Evolutionary conservation across 2,797 vertebrate genomes (phyloP).

Genomic region (Antrozous pallidus): DNA sequence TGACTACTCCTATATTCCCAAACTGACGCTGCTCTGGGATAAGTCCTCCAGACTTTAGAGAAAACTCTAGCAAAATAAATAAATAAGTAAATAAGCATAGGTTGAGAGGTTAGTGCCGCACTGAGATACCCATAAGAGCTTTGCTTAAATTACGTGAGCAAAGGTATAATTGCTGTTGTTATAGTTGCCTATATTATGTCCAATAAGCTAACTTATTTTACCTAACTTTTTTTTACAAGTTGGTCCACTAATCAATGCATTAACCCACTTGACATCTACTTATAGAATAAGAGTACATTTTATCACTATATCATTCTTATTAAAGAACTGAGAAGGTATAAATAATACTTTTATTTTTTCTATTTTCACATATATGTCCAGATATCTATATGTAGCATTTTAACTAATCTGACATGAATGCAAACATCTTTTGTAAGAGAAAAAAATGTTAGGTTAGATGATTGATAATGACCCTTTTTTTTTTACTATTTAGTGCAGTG

Average conservation of each 20-base stretch:
- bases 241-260: background rate
- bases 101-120: background rate
- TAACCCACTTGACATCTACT: background rate
- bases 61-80: background rate
- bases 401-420: background rate
- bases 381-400: background rate
- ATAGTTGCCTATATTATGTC: background rate
- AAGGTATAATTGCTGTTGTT: background rate
- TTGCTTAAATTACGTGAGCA: background rate
- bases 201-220: background rate
- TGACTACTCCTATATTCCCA: fast-evolving
- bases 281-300: background rate
- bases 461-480: background rate
- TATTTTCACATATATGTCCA: background rate
- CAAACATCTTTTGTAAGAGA: background rate
- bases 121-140: background rate
- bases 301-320: background rate
- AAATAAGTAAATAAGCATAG: background rate
- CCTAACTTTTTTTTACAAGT: background rate
- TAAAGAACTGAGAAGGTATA: background rate
- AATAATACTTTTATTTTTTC: background rate
- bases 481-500: background rate
- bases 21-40: background rate
- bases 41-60: background rate
- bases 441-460: background rate